Conservation (phyloP, 1,140 invertebrate genomes). For the Latrodectus geometricus region DNA sequence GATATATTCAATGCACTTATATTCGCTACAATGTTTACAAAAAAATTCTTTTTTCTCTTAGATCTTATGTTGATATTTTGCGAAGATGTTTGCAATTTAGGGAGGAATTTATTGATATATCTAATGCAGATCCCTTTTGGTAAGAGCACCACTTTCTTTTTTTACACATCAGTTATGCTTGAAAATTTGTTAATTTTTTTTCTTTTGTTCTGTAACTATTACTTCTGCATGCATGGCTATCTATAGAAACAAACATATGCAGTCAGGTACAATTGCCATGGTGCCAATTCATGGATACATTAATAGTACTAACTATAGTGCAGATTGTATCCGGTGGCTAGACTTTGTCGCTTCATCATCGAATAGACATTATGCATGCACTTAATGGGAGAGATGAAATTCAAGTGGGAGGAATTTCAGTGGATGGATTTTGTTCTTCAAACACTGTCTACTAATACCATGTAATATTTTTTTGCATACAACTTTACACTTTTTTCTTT, state of each 20-base stretch:
- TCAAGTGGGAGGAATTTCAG: background rate
- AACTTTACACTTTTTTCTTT: background rate
- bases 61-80: slow-evolving; percentile 11
- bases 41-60: background rate
- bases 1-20: too few relatives aligned
- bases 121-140: background rate
- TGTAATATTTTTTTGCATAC: background rate
- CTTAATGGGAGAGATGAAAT: background rate
- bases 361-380: slow-evolving; percentile 18
- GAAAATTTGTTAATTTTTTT: background rate
- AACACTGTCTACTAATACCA: slow-evolving; percentile 10
- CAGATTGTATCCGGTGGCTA: too few relatives aligned
- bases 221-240: too few relatives aligned
- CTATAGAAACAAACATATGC: too few relatives aligned
- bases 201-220: background rate
- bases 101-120: too few relatives aligned
- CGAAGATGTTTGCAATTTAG: too few relatives aligned
- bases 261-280: slow-evolving; percentile 13
- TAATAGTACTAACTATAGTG: background rate
- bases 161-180: background rate
- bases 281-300: background rate
- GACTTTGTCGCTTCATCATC: background rate
- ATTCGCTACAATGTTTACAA: too few relatives aligned
- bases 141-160: background rate
- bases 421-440: slow-evolving; percentile 7